These are phyloP conservation scores for Zaprionus lachaisei DNA, from an alignment of 1,140 invertebrate species.

Conservation along the genomic window DNA sequence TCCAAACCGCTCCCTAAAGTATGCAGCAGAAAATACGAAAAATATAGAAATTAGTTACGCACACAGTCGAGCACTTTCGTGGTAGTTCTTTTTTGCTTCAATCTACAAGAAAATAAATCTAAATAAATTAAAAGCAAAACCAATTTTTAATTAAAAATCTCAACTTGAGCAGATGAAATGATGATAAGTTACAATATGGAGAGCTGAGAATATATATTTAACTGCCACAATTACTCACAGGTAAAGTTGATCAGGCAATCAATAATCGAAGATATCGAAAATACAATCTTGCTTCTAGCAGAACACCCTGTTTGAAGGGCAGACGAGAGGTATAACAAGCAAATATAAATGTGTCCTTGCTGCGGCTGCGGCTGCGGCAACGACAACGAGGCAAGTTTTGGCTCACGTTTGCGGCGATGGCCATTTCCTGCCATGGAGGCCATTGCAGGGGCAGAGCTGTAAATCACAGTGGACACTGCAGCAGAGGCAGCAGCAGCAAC, in stretches of 20 bases:
- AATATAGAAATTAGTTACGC: no score
- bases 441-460: slow-evolving; percentile 64
- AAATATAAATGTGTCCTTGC: slow-evolving; percentile 81
- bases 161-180: background rate
- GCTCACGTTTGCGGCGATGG: slow-evolving; percentile 40
- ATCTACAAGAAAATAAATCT: background rate
- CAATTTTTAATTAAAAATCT: slow-evolving; percentile 9
- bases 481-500: slow-evolving; percentile 6
- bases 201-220: background rate
- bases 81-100: background rate
- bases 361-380: slow-evolving; percentile 59
- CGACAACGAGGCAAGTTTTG: slow-evolving; percentile 47
- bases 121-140: slow-evolving; percentile 6
- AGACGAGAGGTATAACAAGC: slow-evolving; percentile 12
- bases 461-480: slow-evolving; percentile 47
- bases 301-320: slow-evolving; percentile 1
- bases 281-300: background rate
- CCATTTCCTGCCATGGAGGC: slow-evolving; percentile 42
- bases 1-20: no score
- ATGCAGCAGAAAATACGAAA: no score
- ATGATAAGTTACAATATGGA: background rate
- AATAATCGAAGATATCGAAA: background rate
- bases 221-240: background rate
- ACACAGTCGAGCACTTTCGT: no score
- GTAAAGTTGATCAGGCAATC: background rate